Evolutionary conservation across 2,113 vertebrate species (phyloP), one percentile per base, ranked within the genome.

Genomic region (Ophiodon elongatus): DNA sequence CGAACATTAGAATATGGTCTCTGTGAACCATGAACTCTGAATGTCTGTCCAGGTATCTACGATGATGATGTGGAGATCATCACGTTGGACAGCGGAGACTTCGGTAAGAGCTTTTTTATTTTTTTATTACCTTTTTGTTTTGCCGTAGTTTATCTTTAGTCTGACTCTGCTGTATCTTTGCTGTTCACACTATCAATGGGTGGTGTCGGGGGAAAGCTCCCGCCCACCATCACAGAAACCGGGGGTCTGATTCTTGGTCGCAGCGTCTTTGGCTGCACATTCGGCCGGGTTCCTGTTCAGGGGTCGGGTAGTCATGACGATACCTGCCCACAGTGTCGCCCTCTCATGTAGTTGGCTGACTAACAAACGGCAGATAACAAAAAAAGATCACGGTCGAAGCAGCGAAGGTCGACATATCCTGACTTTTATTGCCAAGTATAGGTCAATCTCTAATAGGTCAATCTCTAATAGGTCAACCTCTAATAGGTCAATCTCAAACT

Each of bases 31-130:
- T 10, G 6, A 31, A 21, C 56, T 57, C 33, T n/a, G n/a, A n/a
- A n/a, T n/a, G 14, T 93, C 57, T 94, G 75, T 79, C 67, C 91
- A 99, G 98, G 98, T 84, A 99, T 99, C 93, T 99, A 99, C 88
- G 98, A 99, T 7, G 98, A 99, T 75, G 98, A 99, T 94, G 92
- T 95, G 65, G 98, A 99, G 96, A 96, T 99, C 89, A 97, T 98
- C 92, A 99, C 98, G 6, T 63, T 99, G 92, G 98, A 99, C 92
- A 97, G 96, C 89, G 96, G 96, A 85, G 98, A 99, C 89, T 99
- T 99, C 92, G 98, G 98, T 99, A 95, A 97, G 97, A 50, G 52
- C 21, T 6, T 59, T 52, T 50, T 21, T 6, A 8, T 23, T 17
- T n/a, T 43, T 45, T 14, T 45, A 45, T 15, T 45, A n/a, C 8